phyloP scores from a whole-genome alignment of 2,888 invertebrate genomes.

The Labia minor region DNA sequence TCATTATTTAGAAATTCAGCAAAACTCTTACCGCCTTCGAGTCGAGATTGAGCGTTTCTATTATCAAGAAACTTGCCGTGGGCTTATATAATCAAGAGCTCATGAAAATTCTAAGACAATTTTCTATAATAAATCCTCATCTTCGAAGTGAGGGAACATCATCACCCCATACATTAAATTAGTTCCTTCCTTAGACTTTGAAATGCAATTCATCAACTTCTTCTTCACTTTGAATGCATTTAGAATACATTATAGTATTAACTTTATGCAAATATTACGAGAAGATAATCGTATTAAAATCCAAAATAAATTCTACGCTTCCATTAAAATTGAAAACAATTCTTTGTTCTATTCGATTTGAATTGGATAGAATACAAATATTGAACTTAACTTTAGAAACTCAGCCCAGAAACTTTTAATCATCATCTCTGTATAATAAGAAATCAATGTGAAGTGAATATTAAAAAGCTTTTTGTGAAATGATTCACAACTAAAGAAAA shows the following conservation, averaged over 20 bases:
- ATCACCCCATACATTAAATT: slow-evolving; percentile 13
- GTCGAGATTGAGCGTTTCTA: slow-evolving; percentile 7
- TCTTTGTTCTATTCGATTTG: no score
- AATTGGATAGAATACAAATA: no score
- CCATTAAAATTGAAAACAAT: neutral
- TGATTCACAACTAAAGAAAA: no score
- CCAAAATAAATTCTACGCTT: neutral
- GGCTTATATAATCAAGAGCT: slow-evolving; percentile 13
- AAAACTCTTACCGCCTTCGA: slow-evolving; percentile 8
- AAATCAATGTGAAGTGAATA: no score
- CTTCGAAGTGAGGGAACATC: slow-evolving; percentile 5
- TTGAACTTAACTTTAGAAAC: no score
- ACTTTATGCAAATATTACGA: slow-evolving; percentile 7
- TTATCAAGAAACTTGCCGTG: slow-evolving; percentile 13
- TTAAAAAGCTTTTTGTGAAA: no score
- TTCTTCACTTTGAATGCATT: slow-evolving; percentile 13
- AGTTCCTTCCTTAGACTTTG: slow-evolving; percentile 13
- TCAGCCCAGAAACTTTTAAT: no score
- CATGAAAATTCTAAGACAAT: slow-evolving; percentile 13
- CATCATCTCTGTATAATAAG: no score
- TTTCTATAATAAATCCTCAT: slow-evolving; percentile 13
- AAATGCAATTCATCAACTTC: slow-evolving; percentile 13
- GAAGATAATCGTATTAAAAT: neutral
- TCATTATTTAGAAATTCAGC: slow-evolving; percentile 13
- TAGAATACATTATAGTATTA: slow-evolving; percentile 8